Base-by-base conservation (phyloP, 2,113 vertebrate genomes). In the Chaenocephalus aceratus region DNA sequence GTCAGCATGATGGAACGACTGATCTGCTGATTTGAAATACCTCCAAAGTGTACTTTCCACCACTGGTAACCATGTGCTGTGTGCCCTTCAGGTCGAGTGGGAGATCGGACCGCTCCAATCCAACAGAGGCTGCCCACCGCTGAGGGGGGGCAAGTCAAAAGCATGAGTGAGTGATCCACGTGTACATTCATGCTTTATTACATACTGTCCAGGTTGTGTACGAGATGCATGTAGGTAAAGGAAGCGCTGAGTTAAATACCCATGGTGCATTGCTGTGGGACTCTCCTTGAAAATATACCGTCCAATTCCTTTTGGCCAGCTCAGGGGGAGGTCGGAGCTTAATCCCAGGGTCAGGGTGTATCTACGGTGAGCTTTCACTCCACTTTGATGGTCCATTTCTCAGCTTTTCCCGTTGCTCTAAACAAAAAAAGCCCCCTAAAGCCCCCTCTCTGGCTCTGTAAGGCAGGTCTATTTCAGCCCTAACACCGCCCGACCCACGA, bases 161-260 rank as follows among this genome's bases (percentile, higher is more conserved):
- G 86, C 89, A 96, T 96, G 96, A 97, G 97, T 98, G 96, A 97
- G 97, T 96, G 44, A 41, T 7, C 36, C 36, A 41, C 36, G 36
- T 6, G 6, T 41, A 41, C 5, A 41, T 6, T 41, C 36, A 41
- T 41, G 36, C 7, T 41, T 41, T 41, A 41, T 41, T 41, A 41
- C 6, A 41, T 7, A 41, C 36, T 41, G 5, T 41, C 6, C 36
- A 8, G 36, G 36, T 41, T 41, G n/a, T 64, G 16, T 34, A 15
- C 34, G 4, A 16, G 10, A 67, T 23, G 1, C 53, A 26, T 77
- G 30, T 21, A n/a, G 41, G 9, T 48, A 14, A 52, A 60, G 18
- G 0, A 23, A 60, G n/a, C 58, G 5, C 14, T 51, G 16, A 10
- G 12, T 34, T 41, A 56, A 34, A 5, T 52, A 41, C 10, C 59